Conservation (phyloP, 64 coral and sea anemone species). For the Dendronephthya gigantea region DNA sequence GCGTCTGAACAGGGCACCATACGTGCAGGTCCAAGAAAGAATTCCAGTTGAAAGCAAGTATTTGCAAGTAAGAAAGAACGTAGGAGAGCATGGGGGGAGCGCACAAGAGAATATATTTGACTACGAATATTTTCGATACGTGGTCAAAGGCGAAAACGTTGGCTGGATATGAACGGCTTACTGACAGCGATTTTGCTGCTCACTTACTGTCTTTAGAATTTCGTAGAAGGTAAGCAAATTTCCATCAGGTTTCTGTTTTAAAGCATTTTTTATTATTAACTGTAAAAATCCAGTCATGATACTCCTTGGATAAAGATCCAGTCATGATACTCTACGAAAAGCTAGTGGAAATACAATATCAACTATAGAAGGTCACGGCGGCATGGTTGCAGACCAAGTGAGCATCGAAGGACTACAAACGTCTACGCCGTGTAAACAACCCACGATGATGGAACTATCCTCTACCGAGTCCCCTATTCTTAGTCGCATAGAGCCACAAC, state of each 20-base stretch:
- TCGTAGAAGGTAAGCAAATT: conserved; percentile 16
- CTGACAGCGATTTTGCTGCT: conserved; percentile 30
- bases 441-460: not conserved
- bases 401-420: not conserved
- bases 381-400: not conserved
- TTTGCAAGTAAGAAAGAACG: not conserved
- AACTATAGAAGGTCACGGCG: not conserved
- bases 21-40: not conserved
- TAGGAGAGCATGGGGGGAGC: not conserved
- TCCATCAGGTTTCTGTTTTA: not conserved
- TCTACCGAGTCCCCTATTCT: not conserved
- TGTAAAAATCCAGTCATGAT: not conserved
- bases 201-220: conserved; percentile 24
- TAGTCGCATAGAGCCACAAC: not conserved
- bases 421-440: not conserved
- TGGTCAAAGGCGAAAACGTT: conserved; percentile 16
- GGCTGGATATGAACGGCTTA: not conserved
- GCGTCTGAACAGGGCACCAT: not conserved
- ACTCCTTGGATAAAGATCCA: not conserved
- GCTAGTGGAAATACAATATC: not conserved
- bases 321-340: not conserved
- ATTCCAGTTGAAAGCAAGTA: conserved; percentile 12
- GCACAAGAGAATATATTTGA: conserved; percentile 1
- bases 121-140: not conserved
- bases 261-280: not conserved